Evolutionary conservation across 1,140 invertebrate genomes (phyloP).

Genomic region (Notospermus geniculatus): DNA sequence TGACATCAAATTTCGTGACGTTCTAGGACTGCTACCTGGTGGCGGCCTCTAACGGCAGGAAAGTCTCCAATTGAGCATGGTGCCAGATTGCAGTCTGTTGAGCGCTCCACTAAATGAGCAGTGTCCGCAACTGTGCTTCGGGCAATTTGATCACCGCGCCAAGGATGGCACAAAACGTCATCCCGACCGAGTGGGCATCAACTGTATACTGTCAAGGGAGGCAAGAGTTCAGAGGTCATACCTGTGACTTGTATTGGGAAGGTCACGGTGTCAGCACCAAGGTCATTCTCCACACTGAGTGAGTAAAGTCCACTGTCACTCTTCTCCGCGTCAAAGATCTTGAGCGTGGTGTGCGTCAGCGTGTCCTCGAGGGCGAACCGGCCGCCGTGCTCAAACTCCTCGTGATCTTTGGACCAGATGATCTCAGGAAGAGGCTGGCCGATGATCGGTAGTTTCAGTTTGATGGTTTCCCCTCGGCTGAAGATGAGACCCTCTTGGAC

Average conservation of each 20-base stretch:
- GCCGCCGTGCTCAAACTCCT: conserved; percentile 82
- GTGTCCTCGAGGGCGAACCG: conserved; percentile 68
- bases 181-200: no score
- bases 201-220: no score
- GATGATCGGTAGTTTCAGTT: conserved; percentile 97
- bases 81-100: no score
- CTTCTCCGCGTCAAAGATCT: conserved; percentile 87
- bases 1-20: no score
- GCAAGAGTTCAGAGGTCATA: no score
- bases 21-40: no score
- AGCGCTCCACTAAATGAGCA: no score
- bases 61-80: no score
- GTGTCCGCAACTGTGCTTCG: no score
- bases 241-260: conserved; percentile 93
- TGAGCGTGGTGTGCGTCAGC: conserved; percentile 89
- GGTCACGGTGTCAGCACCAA: conserved; percentile 90
- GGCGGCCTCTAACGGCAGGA: no score
- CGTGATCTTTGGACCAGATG: conserved; percentile 86
- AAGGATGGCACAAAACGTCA: no score
- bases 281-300: conserved; percentile 91
- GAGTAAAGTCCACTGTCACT: conserved; percentile 90
- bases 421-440: conserved; percentile 91
- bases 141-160: no score
- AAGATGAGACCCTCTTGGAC: conserved; percentile 95
- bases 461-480: conserved; percentile 94